Base-by-base conservation (phyloP, 2,888 invertebrate genomes). In the Chrysolina americana region DNA sequence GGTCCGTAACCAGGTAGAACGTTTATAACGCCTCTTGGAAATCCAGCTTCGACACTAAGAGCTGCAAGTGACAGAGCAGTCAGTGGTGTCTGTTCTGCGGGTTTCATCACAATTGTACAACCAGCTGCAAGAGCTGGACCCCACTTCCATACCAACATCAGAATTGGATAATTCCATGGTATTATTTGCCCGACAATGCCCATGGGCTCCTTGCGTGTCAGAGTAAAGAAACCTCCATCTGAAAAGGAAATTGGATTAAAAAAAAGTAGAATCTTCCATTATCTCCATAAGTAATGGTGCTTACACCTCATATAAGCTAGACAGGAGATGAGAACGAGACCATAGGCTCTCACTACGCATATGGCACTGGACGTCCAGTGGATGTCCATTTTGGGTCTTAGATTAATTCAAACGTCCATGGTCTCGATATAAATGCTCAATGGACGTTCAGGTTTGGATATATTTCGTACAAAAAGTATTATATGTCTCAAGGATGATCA, bases 91-190 rank as follows among this genome's bases (percentile, higher is more conserved):
- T 96, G 95, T 85, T 97, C 96, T 0, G 96, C 93, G 1, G 95
- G 94, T 86, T 96, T 96, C 84, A 96, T 88, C 8, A 96, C 91
- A 47, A 95, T 89, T 0, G 94, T 94, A 86, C 95, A 95, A 68
- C 94, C 92, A 28, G 91, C 88, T 6, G 92, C 91, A 64, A 92
- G 82, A 0, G 92, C 92, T 1, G 92, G 92, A 0, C 89, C 92
- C 91, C 91, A 91, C 88, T 97, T 96, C 96, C 96, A 97, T 10
- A 93, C 90, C 81, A 94, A 88, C 96, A 97, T 96, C 79, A 94
- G 84, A 19, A 93, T 84, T 0, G 94, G 95, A 85, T 94, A 95
- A 87, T 95, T 95, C 95, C 95, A 95, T 19, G 95, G 95, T 68
- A 94, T 94, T 74, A 95, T 94, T 86, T 94, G 94, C 0, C 93